Percentiles rank a stretch among this genome's conserved stretches.
Conservation (phyloP, 1,140 invertebrate genomes). For the Achatina immaculata region DNA sequence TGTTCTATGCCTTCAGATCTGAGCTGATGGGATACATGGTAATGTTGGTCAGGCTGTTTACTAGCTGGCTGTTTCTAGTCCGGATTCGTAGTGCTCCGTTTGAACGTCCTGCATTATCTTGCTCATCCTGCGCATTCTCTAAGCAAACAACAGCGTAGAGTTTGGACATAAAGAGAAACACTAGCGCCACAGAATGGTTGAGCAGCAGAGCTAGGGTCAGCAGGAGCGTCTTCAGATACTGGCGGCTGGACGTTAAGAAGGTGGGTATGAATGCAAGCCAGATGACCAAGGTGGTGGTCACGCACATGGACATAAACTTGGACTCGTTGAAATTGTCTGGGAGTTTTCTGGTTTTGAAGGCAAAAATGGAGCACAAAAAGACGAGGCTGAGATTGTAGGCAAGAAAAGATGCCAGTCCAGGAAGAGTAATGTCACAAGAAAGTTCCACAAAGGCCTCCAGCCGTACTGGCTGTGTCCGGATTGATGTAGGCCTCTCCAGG, state of each 20-base stretch:
- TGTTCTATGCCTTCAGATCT: too few species aligned
- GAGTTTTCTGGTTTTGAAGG: conserved; percentile 76
- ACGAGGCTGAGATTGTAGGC: conserved; percentile 90
- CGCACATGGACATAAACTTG: conserved; percentile 20
- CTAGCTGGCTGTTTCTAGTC: too few species aligned
- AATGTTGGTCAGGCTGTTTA: too few species aligned
- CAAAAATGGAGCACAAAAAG: conserved; percentile 88
- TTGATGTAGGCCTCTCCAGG: background rate
- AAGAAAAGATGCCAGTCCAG: conserved; percentile 67
- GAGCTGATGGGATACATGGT: too few species aligned
- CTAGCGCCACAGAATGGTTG: conserved; percentile 10
- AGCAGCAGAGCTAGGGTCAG: background rate
- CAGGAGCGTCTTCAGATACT: background rate
- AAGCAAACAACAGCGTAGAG: conserved; percentile 1
- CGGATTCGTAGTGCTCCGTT: background rate
- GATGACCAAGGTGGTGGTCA: background rate
- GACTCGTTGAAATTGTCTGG: conserved; percentile 60
- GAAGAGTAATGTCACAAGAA: conserved; percentile 36
- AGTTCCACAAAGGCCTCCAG: conserved; percentile 9
- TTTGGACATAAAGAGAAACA: conserved; percentile 5
- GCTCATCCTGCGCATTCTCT: background rate
- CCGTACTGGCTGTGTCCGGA: conserved; percentile 6
- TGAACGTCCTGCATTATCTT: too few species aligned
- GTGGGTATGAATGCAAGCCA: conserved; percentile 11
- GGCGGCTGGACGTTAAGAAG: background rate